Evolutionary conservation across 1,140 invertebrate species (phyloP), one percentile per base, ranked within the genome.

Genomic region (Zophobas morio): DNA sequence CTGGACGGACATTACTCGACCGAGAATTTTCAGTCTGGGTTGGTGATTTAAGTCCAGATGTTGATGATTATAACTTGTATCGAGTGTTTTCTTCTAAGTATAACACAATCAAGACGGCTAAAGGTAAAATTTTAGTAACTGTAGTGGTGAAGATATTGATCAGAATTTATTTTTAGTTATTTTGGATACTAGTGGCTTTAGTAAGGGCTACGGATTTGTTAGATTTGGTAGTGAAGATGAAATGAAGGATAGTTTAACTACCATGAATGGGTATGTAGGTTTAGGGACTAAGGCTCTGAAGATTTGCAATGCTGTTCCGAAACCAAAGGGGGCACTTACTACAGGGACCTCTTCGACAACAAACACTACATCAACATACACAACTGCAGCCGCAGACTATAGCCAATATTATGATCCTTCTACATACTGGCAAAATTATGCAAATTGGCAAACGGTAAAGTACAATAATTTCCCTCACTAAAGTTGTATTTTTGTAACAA

Each of bases 151-250:
- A 8, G 3, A 8, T 32, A 8, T 51, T 51, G n/a, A 4, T 46
- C 3, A 46, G 3, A 46, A 51, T 57, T 78, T 76, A 32, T 82
- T 78, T 86, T 87, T 42, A 94, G 96, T 98, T 70, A 96, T 98
- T 79, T 87, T 97, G 76, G 96, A 97, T 83, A 92, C 89, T 80
- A 91, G 92, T 83, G 97, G 97, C 6, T 94, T 96, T 81, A 98
- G 96, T 82, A 97, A 97, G 88, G 97, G 97, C 42, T 99, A 98
- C 86, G 98, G 97, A n/a, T 99, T 99, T 89, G 95, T 99, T 1
- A 89, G 96, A 81, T 99, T 99, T 86, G 93, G 95, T 4, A 96
- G 94, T 84, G 97, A 99, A 88, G 94, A 96, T 76, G 97, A 99
- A 84, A 96, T 98, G 84, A 95, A 97, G 84, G 94, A 95, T 84